Evolutionary conservation across 2,797 vertebrate genomes (phyloP).

Genomic region (Semotilus atromaculatus): DNA sequence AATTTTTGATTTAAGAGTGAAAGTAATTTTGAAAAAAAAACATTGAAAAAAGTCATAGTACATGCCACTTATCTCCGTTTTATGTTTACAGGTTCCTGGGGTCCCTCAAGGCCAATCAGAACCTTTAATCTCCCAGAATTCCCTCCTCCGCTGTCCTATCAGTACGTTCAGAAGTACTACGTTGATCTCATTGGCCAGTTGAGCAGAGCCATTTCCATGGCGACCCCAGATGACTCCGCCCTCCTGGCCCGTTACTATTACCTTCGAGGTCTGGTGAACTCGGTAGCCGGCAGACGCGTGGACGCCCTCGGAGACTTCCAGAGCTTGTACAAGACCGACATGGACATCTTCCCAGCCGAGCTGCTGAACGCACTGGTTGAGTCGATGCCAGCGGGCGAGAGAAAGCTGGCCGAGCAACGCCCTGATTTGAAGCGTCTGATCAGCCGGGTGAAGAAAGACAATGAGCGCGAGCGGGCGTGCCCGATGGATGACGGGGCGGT

Average conservation of each 20-base stretch:
- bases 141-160: constrained; percentile 86
- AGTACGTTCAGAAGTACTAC: constrained; percentile 89
- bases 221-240: constrained; percentile 80
- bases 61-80: constrained; percentile 53
- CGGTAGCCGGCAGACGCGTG: constrained; percentile 85
- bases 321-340: constrained; percentile 92
- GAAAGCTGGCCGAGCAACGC: constrained; percentile 77
- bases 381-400: constrained; percentile 76
- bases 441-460: constrained; percentile 82
- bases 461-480: constrained; percentile 70
- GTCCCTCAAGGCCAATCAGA: constrained; percentile 69
- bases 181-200: constrained; percentile 81
- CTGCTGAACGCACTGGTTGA: constrained; percentile 85
- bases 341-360: constrained; percentile 89
- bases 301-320: constrained; percentile 93
- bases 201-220: constrained; percentile 80
- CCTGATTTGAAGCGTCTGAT: constrained; percentile 89
- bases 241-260: constrained; percentile 94
- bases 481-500: constrained; percentile 72
- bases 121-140: constrained; percentile 92
- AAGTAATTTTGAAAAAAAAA: neutral
- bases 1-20: too few relatives aligned
- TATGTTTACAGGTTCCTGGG: constrained; percentile 73
- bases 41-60: neutral
- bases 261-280: constrained; percentile 88